A percentile compares a stretch with the other conserved stretches of the same genome.
phyloP scores from a whole-genome alignment of 2,113 vertebrate species.

The Podarcis raffonei region DNA sequence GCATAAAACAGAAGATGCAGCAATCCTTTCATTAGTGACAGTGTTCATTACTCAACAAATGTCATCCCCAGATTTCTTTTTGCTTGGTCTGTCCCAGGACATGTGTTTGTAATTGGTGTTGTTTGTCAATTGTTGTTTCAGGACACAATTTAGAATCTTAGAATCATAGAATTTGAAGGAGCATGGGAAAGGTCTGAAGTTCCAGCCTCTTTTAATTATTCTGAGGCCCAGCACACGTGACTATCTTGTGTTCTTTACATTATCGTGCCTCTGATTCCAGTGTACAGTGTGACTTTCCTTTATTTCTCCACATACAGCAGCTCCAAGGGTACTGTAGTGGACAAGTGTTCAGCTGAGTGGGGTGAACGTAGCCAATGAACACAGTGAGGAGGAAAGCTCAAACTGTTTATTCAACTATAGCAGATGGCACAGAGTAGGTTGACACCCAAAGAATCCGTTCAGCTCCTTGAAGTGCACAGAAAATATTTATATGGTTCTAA shows the following conservation, averaged over 20 bases:
- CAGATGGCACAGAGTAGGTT: too few relatives aligned
- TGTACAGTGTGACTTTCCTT: neutral
- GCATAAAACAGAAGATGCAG: constrained; percentile 47
- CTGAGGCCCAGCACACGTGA: neutral
- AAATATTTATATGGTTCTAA: too few relatives aligned
- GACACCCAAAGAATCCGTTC: too few relatives aligned
- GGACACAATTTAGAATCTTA: constrained; percentile 59
- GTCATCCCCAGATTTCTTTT: constrained; percentile 14
- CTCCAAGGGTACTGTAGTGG: neutral
- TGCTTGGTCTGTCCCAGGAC: constrained; percentile 53
- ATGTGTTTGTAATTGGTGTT: constrained; percentile 72
- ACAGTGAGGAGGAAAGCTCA: too few relatives aligned
- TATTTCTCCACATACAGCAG: constrained; percentile 22
- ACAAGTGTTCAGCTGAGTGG: neutral
- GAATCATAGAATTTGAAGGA: constrained; percentile 54
- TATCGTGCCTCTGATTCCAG: constrained; percentile 1
- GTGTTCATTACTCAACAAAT: constrained; percentile 64
- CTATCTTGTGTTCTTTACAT: constrained; percentile 23
- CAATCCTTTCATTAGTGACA: constrained; percentile 52
- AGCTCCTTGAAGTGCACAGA: too few relatives aligned
- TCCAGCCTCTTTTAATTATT: constrained; percentile 20
- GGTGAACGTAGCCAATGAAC: too few relatives aligned
- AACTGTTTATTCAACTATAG: too few relatives aligned
- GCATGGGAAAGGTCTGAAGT: constrained; percentile 53
- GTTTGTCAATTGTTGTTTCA: constrained; percentile 61